These are phyloP conservation scores for Blastobasis adustella DNA, from an alignment of 2,888 invertebrate genomes.

Conservation along the genomic window DNA sequence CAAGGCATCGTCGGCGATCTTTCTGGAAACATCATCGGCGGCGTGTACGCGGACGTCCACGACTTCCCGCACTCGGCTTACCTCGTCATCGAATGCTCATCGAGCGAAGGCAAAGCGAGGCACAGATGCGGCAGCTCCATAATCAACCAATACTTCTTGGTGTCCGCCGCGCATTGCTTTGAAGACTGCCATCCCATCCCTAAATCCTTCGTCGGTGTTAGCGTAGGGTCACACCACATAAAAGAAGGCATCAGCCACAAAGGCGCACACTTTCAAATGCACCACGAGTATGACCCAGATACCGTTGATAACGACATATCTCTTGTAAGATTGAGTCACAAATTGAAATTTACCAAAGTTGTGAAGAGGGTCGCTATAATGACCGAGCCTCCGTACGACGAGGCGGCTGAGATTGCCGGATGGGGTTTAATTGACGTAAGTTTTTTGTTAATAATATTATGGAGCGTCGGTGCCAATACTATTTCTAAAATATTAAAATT, in stretches of 20 bases:
- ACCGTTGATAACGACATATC: slow-evolving; percentile 17
- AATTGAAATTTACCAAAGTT: background rate
- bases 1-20: too few species aligned
- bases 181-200: slow-evolving; percentile 8
- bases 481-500: too few species aligned
- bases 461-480: too few species aligned
- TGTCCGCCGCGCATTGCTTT: slow-evolving; percentile 35
- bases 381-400: background rate
- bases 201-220: slow-evolving; percentile 3
- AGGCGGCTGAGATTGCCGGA: slow-evolving; percentile 3
- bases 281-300: slow-evolving; percentile 9
- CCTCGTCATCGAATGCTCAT: slow-evolving; percentile 13
- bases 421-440: slow-evolving; percentile 12
- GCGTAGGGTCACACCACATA: slow-evolving; percentile 19
- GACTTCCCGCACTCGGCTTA: slow-evolving; percentile 21
- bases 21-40: slow-evolving; percentile 16
- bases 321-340: slow-evolving; percentile 8
- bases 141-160: slow-evolving; percentile 24
- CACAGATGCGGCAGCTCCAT: slow-evolving; percentile 27
- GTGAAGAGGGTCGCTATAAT: slow-evolving; percentile 4
- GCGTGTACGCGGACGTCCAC: slow-evolving; percentile 12
- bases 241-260: slow-evolving; percentile 3
- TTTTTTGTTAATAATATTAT: background rate
- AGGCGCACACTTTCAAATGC: slow-evolving; percentile 3
- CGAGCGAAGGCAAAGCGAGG: background rate